Percentiles rank a stretch among this genome's conserved stretches.
These are phyloP conservation scores for Galeruca laticollis DNA, from an alignment of 2,888 invertebrate species.

Conservation along the genomic window DNA sequence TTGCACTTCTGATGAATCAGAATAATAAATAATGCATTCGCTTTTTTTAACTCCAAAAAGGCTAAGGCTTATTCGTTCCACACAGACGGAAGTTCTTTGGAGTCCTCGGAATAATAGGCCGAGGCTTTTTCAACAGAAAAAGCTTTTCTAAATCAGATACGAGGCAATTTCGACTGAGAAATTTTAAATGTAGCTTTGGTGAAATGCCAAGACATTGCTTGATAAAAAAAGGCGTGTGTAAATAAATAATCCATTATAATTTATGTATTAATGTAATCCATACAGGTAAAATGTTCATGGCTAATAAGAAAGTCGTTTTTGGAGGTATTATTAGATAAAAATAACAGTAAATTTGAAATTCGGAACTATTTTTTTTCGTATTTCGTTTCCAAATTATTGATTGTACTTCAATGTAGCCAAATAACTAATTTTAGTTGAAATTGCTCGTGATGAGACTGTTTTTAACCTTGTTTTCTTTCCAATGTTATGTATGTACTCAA, in stretches of 20 bases:
- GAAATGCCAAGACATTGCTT: background rate
- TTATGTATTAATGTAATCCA: background rate
- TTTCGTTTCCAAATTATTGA: too few relatives aligned
- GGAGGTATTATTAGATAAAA: too few relatives aligned
- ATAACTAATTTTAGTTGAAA: too few relatives aligned
- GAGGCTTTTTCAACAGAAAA: constrained; percentile 10
- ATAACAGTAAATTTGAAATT: too few relatives aligned
- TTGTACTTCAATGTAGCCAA: too few relatives aligned
- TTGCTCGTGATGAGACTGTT: too few relatives aligned
- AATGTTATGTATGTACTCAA: too few relatives aligned
- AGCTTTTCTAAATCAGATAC: constrained; percentile 24
- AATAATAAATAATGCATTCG: constrained; percentile 33
- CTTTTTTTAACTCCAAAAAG: constrained; percentile 27
- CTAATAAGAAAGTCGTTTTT: too few relatives aligned
- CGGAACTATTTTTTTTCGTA: too few relatives aligned
- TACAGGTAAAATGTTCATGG: too few relatives aligned
- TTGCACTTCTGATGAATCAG: constrained; percentile 31
- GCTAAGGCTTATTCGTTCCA: constrained; percentile 8
- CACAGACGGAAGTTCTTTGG: constrained; percentile 21
- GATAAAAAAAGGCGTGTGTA: background rate
- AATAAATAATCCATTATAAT: background rate
- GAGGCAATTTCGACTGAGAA: constrained; percentile 15
- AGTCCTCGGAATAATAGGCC: constrained; percentile 19
- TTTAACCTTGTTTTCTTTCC: too few relatives aligned
- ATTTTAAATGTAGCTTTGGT: constrained; percentile 1